phyloP scores from a whole-genome alignment of 2,888 invertebrate genomes.

The Phytoseiulus persimilis region DNA sequence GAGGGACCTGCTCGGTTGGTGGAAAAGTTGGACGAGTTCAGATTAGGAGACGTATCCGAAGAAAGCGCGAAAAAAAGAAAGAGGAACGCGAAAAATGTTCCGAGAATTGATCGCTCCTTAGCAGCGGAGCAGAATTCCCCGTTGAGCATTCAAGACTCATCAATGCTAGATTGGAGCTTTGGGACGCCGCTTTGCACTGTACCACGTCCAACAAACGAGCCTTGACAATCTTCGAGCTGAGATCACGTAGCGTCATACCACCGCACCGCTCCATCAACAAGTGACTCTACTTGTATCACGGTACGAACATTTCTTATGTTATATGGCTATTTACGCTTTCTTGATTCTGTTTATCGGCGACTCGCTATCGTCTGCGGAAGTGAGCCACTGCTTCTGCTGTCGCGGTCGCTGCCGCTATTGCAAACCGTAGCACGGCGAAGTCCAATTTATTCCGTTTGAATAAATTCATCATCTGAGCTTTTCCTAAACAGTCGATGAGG shows the following conservation, averaged over 20 bases:
- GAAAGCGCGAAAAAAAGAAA: too few species aligned
- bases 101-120: too few species aligned
- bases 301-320: neutral
- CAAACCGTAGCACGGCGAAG: neutral
- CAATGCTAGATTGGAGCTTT: too few species aligned
- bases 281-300: neutral
- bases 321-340: constrained; percentile 5
- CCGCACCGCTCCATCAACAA: neutral
- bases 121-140: too few species aligned
- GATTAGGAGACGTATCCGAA: too few species aligned
- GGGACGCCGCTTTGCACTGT: too few species aligned
- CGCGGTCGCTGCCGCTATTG: neutral
- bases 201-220: too few species aligned
- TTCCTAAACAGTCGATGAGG: neutral
- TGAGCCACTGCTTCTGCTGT: neutral
- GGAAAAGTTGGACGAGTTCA: too few species aligned
- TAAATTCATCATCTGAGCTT: neutral
- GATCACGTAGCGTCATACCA: neutral
- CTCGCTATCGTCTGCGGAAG: neutral
- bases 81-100: too few species aligned
- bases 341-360: neutral
- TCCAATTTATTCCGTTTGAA: constrained; percentile 5
- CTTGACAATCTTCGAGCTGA: neutral
- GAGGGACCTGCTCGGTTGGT: too few species aligned
- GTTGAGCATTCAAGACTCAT: too few species aligned